Base-by-base conservation (phyloP, 2,888 invertebrate genomes). In the Incurvaria masculella region DNA sequence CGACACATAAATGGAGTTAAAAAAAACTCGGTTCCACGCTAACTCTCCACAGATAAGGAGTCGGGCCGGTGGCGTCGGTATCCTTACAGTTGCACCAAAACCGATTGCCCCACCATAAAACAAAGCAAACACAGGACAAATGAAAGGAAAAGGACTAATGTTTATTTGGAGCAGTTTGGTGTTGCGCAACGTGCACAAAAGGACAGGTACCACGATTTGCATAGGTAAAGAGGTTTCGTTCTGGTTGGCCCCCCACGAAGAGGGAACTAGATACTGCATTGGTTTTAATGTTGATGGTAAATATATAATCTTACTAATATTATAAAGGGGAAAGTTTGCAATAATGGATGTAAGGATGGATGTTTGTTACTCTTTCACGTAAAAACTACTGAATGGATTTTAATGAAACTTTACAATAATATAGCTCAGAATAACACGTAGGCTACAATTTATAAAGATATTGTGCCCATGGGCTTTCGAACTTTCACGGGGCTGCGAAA, bases 151-250 rank as follows among this genome's bases (percentile, higher is more conserved):
- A 60, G 61, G 62, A 58, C 59, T 73, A n/a, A n/a, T n/a, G 58
- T 75, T 76, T 76, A 66, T 58, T 59, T 69, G 68, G 60, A 64
- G 60, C 63, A 61, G 26, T 33, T 33, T 14, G 11, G 14, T 4
- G 6, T 33, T 33, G 33, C 14, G 33, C 33, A 33, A 33, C 42
- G 64, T 62, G 65, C 65, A 65, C 63, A 69, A 23, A 18, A 40
- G 33, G 18, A 72, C 78, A 78, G 78, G 78, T 78, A 78, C 63
- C 63, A 51, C 62, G 58, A 76, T 78, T 78, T 76, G 75, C 78
- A 78, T 76, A 74, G 23, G 23, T 23, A 10, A 23, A 6, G 4
- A 6, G 23, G 23, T 33, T 14, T 8, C 11, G 8, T 14, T 14
- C 33, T 33, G 8, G 8, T 33, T 64, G 69, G 69, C 78, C 78